Conservation (phyloP, 2,888 invertebrate genomes). For the Eupithecia exiguata region DNA sequence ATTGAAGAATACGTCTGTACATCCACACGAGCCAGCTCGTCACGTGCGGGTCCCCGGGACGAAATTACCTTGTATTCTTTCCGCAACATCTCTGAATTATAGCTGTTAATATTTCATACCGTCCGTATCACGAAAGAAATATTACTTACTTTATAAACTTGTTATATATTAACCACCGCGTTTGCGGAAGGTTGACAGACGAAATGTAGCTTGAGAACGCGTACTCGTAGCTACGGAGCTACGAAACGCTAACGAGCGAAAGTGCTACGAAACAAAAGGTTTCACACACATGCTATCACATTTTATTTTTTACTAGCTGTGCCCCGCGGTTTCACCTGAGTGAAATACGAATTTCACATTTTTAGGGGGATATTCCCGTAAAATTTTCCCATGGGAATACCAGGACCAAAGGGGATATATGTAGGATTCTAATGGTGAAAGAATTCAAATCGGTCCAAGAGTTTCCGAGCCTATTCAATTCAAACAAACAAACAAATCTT, state of each 20-base stretch:
- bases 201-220: conserved; percentile 11
- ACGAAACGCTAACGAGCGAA: conserved; percentile 17
- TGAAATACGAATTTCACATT: too few species aligned
- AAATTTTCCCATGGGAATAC: too few species aligned
- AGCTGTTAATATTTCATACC: conserved; percentile 40
- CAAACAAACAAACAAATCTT: too few species aligned
- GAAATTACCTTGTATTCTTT: conserved; percentile 46
- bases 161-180: conserved; percentile 27
- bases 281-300: neutral
- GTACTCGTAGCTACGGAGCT: conserved; percentile 9
- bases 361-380: too few species aligned
- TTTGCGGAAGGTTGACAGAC: conserved; percentile 18
- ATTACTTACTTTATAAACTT: conserved; percentile 30
- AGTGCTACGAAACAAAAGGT: conserved; percentile 14
- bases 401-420: too few species aligned
- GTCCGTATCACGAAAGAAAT: conserved; percentile 23
- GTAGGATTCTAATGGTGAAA: too few species aligned
- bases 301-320: too few species aligned
- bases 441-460: too few species aligned
- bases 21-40: conserved; percentile 53
- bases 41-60: conserved; percentile 44
- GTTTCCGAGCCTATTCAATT: too few species aligned
- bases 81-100: conserved; percentile 42
- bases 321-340: too few species aligned
- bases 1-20: conserved; percentile 64